phyloP scores from a whole-genome alignment of 2,797 vertebrate species.

The Glossophaga mutica region DNA sequence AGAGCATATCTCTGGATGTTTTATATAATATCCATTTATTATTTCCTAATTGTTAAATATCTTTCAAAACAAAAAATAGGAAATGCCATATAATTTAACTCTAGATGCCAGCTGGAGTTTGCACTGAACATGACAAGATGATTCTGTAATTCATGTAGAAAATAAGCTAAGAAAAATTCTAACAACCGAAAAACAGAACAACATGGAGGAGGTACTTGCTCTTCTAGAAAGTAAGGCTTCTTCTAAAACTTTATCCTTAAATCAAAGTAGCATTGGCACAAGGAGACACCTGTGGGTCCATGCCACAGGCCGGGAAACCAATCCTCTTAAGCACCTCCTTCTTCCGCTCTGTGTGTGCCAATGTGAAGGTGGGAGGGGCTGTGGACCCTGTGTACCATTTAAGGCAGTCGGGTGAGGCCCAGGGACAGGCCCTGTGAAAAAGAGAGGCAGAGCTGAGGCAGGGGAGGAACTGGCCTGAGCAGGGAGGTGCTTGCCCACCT shows the following conservation, averaged over 20 bases:
- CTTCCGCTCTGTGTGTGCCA: accelerated
- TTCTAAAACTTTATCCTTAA: accelerated
- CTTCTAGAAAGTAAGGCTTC: background rate
- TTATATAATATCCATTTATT: background rate
- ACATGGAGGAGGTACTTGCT: background rate
- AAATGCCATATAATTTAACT: background rate
- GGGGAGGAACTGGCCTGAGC: accelerated
- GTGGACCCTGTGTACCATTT: accelerated
- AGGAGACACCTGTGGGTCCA: accelerated
- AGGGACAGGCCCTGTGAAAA: accelerated
- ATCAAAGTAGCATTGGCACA: accelerated
- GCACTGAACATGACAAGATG: background rate
- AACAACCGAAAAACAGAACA: background rate
- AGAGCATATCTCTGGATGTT: background rate
- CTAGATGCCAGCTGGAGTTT: background rate
- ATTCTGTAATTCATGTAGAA: background rate
- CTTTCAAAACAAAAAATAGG: background rate
- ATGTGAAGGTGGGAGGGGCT: accelerated
- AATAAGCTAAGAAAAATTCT: background rate
- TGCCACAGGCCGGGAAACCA: accelerated
- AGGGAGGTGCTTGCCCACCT: accelerated
- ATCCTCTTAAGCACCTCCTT: accelerated
- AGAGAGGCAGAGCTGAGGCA: accelerated
- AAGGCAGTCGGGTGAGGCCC: accelerated
- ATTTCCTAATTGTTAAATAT: background rate